Base-by-base conservation (phyloP, 2,888 invertebrate genomes). In the Drosophila recens region DNA sequence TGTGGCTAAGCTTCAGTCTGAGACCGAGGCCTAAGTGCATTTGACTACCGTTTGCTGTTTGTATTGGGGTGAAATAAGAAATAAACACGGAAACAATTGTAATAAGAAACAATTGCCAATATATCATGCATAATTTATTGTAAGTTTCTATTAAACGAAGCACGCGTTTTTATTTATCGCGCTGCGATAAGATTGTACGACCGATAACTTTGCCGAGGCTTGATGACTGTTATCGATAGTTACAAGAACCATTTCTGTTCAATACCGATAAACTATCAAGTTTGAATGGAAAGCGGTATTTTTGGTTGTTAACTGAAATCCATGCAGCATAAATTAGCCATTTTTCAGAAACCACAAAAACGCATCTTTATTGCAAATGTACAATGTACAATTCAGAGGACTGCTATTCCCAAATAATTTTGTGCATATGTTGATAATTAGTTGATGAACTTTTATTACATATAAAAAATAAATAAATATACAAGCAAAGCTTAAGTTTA, bases 1-100 rank as follows among this genome's bases (percentile, higher is more conserved):
- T 94, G 94, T 98, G 84, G 95, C 95, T 82, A 95, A 95, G 90
- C 91, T 92, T 62, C 89, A 92, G 88, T 86, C 91, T 38, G 93
- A 92, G 82, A 84, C 92, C 77, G 92, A 92, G 63, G 92, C 92
- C 58, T 92, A 91, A 90, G 56, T 72, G 48, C 51, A 52, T 64
- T 73, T 72, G 73, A 71, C 73, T 64, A 73, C 78, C 64, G 66
- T 70, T 78, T 80, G 71, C 67, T 64, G 80, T 67, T 71, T 83
- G 78, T 83, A 71, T 80, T 83, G 84, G 72, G 73, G 75, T 69
- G 56, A 58, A 81, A 62, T 33, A 71, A 72, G 53, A 72, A 82
- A 81, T 83, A 77, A 83, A 81, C 65, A 67, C 75, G 36, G 49
- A 65, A 75, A 79, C 79, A 81, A 70, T 82, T 76, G 83, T 76